phyloP scores from a whole-genome alignment of 2,888 invertebrate species.

The Luperina nickerlii region DNA sequence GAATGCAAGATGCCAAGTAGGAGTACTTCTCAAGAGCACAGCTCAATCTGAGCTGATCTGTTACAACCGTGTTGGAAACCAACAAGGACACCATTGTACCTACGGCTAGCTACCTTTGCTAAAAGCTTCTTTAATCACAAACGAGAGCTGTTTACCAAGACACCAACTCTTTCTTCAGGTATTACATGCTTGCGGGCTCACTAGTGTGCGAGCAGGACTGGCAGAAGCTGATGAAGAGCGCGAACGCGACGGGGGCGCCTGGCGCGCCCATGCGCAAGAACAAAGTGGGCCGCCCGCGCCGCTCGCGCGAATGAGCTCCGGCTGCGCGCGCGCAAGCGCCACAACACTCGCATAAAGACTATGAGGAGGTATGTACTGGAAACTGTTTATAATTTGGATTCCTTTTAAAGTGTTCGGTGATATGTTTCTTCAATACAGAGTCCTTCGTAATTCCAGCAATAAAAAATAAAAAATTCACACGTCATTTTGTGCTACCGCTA shows the following conservation, averaged over 20 bases:
- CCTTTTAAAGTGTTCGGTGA: neutral
- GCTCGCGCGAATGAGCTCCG: slow-evolving; percentile 95
- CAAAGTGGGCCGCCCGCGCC: slow-evolving; percentile 96
- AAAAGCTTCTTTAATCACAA: neutral
- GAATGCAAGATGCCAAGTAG: neutral
- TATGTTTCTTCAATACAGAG: neutral
- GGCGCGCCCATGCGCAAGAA: slow-evolving; percentile 95
- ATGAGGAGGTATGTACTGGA: slow-evolving; percentile 82
- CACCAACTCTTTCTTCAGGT: slow-evolving; percentile 85
- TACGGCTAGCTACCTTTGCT: neutral
- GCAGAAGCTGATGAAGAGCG: slow-evolving; percentile 96
- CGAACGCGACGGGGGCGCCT: slow-evolving; percentile 89
- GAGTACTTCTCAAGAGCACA: neutral
- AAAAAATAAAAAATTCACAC: too few relatives aligned
- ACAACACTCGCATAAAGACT: slow-evolving; percentile 85
- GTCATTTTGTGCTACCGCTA: neutral
- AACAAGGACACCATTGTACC: neutral
- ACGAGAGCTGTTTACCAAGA: neutral
- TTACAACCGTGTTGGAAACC: neutral
- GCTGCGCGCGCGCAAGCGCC: slow-evolving; percentile 73
- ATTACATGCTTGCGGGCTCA: slow-evolving; percentile 97
- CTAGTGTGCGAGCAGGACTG: slow-evolving; percentile 98
- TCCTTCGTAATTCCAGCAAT: neutral
- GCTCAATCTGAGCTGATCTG: neutral
- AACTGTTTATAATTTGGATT: neutral